Percentiles rank a stretch among this genome's conserved stretches.
These are phyloP conservation scores for Bactericera cockerelli DNA, from an alignment of 1,140 invertebrate genomes.

Conservation along the genomic window DNA sequence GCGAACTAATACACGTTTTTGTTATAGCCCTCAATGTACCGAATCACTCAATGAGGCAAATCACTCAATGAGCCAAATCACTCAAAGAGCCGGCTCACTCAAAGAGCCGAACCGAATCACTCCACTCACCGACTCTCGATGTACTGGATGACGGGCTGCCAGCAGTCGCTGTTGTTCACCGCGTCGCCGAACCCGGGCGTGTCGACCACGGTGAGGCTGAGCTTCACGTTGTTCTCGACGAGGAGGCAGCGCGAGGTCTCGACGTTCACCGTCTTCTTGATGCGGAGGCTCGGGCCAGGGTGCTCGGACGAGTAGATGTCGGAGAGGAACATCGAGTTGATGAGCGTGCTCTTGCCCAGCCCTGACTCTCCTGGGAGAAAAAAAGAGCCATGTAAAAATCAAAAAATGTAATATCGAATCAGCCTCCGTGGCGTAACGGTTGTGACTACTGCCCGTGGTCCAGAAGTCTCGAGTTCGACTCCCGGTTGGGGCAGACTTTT, in stretches of 20 bases:
- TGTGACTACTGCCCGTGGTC: too few relatives aligned
- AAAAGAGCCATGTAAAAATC: too few relatives aligned
- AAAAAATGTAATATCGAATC: too few relatives aligned
- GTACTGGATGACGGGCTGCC: constrained; percentile 94
- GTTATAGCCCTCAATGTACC: too few relatives aligned
- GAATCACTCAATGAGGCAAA: too few relatives aligned
- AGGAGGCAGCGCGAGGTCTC: constrained; percentile 81
- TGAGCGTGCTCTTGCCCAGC: constrained; percentile 94
- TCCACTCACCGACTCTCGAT: constrained; percentile 70
- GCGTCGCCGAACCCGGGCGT: constrained; percentile 98
- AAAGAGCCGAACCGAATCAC: too few relatives aligned
- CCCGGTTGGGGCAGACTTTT: too few relatives aligned
- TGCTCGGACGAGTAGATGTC: constrained; percentile 83
- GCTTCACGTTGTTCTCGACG: constrained; percentile 84
- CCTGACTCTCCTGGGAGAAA: constrained; percentile 71
- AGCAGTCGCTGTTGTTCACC: constrained; percentile 93
- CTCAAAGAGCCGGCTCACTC: too few relatives aligned
- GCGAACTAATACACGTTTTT: too few relatives aligned
- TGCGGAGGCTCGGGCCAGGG: constrained; percentile 71
- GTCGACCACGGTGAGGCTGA: constrained; percentile 81
- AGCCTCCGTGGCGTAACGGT: too few relatives aligned
- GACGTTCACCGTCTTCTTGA: constrained; percentile 85
- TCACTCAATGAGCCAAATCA: too few relatives aligned
- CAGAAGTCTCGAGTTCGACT: too few relatives aligned
- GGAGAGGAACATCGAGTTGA: constrained; percentile 98